Conservation (phyloP, 2,888 invertebrate species). For the Drosophila robusta region DNA sequence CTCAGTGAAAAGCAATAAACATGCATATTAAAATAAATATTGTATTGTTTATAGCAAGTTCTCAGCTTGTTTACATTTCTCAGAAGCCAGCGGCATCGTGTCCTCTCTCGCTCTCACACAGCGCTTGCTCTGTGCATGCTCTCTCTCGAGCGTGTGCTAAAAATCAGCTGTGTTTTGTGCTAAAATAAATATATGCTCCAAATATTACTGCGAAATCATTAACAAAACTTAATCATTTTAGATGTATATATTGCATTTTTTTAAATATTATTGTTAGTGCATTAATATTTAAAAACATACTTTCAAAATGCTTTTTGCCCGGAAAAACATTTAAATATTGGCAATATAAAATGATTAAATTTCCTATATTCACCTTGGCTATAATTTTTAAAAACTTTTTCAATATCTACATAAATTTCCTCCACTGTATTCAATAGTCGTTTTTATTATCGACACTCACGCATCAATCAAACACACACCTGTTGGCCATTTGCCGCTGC, state of each 20-base stretch:
- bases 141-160: constrained; percentile 63
- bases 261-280: background rate
- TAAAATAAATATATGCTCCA: constrained; percentile 41
- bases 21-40: background rate
- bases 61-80: constrained; percentile 65
- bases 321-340: no score
- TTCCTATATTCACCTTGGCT: no score
- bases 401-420: no score
- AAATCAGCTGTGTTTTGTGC: constrained; percentile 62
- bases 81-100: constrained; percentile 36
- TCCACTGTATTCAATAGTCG: background rate
- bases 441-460: background rate
- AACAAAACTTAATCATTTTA: constrained; percentile 1
- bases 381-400: background rate
- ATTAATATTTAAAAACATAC: background rate
- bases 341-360: no score
- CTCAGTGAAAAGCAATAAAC: background rate
- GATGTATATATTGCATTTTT: background rate
- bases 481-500: constrained; percentile 33
- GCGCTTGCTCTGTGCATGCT: constrained; percentile 29
- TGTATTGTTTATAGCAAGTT: constrained; percentile 58
- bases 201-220: constrained; percentile 2
- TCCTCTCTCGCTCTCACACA: constrained; percentile 11
- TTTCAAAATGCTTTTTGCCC: background rate
- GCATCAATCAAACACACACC: constrained; percentile 54